phyloP scores from a whole-genome alignment of 2,888 invertebrate species.

The Xanthorhoe designata region DNA sequence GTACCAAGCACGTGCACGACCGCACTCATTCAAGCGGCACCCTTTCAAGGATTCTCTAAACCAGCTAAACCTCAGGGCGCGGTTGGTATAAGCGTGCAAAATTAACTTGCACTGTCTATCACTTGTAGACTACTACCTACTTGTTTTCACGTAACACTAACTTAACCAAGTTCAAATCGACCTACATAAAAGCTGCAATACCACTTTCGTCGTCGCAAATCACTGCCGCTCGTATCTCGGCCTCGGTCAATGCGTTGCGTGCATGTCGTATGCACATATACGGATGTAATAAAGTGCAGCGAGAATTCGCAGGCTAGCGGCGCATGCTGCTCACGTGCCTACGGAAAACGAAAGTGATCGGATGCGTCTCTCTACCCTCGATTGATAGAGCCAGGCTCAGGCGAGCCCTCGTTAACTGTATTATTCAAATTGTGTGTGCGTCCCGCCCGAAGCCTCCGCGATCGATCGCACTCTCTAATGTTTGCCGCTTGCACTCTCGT shows the following conservation, averaged over 20 bases:
- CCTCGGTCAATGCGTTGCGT: conserved; percentile 84
- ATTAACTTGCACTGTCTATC: conserved; percentile 44
- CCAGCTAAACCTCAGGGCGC: conserved; percentile 17
- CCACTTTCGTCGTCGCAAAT: conserved; percentile 85
- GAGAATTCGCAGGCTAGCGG: conserved; percentile 80
- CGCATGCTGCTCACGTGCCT: conserved; percentile 80
- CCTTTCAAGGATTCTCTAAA: conserved; percentile 33
- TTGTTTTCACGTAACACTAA: conserved; percentile 73
- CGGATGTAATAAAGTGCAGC: conserved; percentile 81
- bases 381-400: conserved; percentile 74
- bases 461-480: conserved; percentile 67
- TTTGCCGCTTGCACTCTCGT: conserved; percentile 64
- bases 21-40: conserved; percentile 39
- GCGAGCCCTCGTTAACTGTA: conserved; percentile 75
- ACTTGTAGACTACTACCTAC: conserved; percentile 38
- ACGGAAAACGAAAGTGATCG: conserved; percentile 82
- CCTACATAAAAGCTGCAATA: conserved; percentile 84
- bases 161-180: conserved; percentile 76
- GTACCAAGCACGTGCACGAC: conserved; percentile 59
- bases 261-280: conserved; percentile 83
- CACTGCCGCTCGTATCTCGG: conserved; percentile 80
- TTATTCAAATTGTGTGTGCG: conserved; percentile 78
- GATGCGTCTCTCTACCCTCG: conserved; percentile 79
- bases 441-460: conserved; percentile 49
- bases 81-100: conserved; percentile 39